Base-by-base conservation (phyloP, 2,888 invertebrate species). In the Druceiella hillmani region DNA sequence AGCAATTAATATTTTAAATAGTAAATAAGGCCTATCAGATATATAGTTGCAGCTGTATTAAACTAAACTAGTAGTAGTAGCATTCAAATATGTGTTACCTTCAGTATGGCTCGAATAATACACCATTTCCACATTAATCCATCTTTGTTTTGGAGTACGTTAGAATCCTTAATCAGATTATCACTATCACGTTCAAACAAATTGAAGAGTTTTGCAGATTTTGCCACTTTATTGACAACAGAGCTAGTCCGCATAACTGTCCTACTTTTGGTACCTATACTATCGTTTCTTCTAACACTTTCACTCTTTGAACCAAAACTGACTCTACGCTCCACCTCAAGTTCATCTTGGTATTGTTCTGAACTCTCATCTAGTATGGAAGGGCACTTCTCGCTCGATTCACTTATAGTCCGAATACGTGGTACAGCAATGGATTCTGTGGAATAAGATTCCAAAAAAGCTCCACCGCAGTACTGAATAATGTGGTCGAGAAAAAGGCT, bases 121-220 rank as follows among this genome's bases (percentile, higher is more conserved):
- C 87, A 85, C 94, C 94, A 95, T 58, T 94, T 86, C 95, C 95
- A 95, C 1, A 80, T 76, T 40, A 79, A 79, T 3, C 85, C 85
- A 53, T 91, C 91, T 50, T 87, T 85, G 40, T 81, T 78, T 38
- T 76, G 73, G 51, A 91, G 71, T 3, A 95, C 92, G 46, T 85
- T 79, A 2, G 90, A 86, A 49, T 91, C 87, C 52, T 83, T 81
- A 11, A 94, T 76, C 45, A 82, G 63, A 50, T 77, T 79, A 54
- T 84, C 81, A 50, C 73, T 67, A 41, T 81, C 78, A 33, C 77
- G 70, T 40, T 78, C 78, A 44, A 77, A 73, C 46, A 76, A 62
- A 40, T 72, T 74, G 38, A 76, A 61, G 41, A 77, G 63, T 47
- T 70, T 72, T 2, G 64, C 59, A 2, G 66, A 57, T 40, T 66